These are phyloP conservation scores for Mimas tiliae DNA, from an alignment of 2,888 invertebrate genomes.

Conservation along the genomic window DNA sequence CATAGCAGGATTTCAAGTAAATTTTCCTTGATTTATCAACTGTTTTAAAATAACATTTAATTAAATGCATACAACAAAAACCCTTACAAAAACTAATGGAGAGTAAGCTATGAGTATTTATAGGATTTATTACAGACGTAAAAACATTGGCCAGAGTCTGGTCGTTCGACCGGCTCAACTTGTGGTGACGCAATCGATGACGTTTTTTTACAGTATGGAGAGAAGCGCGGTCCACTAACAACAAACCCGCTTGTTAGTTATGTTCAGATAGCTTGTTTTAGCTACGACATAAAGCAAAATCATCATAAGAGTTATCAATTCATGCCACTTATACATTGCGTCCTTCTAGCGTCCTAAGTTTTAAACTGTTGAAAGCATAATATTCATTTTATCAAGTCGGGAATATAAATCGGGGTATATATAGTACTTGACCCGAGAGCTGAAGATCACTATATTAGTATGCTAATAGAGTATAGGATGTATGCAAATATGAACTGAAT, in stretches of 20 bases:
- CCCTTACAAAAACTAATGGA: not conserved
- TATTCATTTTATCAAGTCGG: not conserved
- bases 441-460: slow-evolving; percentile 15
- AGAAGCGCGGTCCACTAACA: too few relatives aligned
- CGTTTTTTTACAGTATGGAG: not conserved
- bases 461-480: slow-evolving; percentile 2
- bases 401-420: not conserved
- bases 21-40: too few relatives aligned
- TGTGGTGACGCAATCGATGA: not conserved
- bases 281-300: too few relatives aligned
- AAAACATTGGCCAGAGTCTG: not conserved
- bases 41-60: too few relatives aligned
- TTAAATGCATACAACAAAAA: not conserved
- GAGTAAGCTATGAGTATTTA: not conserved
- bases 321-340: too few relatives aligned
- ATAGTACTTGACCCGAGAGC: slow-evolving; percentile 14
- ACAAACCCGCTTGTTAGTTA: too few relatives aligned
- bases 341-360: too few relatives aligned
- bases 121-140: not conserved
- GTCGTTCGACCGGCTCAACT: not conserved
- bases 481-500: slow-evolving; percentile 19
- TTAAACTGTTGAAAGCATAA: too few relatives aligned
- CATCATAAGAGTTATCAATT: too few relatives aligned
- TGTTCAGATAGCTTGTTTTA: too few relatives aligned
- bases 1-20: too few relatives aligned